Evolutionary conservation across 2,113 vertebrate species (phyloP).

Genomic region (Nesogale talazaci): DNA sequence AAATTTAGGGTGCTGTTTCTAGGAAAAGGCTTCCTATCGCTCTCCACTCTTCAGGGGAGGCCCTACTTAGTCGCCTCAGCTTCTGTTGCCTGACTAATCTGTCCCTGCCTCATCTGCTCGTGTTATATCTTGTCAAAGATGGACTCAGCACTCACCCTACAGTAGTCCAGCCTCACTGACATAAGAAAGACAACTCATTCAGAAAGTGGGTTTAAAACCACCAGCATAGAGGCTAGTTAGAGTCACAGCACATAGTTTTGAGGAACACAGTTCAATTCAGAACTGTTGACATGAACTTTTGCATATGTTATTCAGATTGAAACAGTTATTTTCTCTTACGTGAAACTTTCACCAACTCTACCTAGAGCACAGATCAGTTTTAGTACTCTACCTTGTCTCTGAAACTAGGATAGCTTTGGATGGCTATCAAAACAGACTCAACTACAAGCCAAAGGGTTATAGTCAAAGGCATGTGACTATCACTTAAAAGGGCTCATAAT

Average conservation of each 20-base stretch:
- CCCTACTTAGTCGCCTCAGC: neutral
- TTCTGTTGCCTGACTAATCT: no score
- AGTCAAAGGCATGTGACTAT: slow-evolving; percentile 68
- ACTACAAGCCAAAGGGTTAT: slow-evolving; percentile 57
- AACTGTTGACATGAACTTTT: slow-evolving; percentile 55
- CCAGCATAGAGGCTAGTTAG: neutral
- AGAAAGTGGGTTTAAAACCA: neutral
- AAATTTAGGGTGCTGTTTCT: neutral
- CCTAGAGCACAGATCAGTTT: slow-evolving; percentile 61
- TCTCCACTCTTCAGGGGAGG: neutral
- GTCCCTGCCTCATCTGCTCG: neutral
- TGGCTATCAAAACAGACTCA: slow-evolving; percentile 58
- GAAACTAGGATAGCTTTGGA: slow-evolving; percentile 60
- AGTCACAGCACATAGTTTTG: neutral
- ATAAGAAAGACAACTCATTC: neutral
- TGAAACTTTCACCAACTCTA: slow-evolving; percentile 48
- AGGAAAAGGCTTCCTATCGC: neutral
- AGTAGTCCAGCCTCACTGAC: neutral
- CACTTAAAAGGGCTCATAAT: slow-evolving; percentile 67
- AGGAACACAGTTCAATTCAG: neutral
- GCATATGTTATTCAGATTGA: slow-evolving; percentile 20
- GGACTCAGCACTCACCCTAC: neutral
- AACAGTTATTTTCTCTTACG: neutral
- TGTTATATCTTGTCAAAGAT: neutral
- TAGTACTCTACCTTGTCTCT: slow-evolving; percentile 40